Evolutionary conservation across 2,888 invertebrate species (phyloP).

Genomic region (Aricia artaxerxes): DNA sequence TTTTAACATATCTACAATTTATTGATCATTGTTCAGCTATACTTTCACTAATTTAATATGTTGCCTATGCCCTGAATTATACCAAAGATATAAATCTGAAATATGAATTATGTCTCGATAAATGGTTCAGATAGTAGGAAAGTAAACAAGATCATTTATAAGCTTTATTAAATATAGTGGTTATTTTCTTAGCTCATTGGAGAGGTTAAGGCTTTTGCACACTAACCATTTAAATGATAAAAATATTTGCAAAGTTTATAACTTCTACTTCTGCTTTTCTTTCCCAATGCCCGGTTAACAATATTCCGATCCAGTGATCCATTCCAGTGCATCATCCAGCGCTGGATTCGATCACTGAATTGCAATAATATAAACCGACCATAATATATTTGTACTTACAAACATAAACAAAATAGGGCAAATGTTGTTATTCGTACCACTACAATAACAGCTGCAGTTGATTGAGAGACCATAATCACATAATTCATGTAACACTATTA

Average conservation of each 20-base stretch:
- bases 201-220: background rate
- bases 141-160: constrained; percentile 13
- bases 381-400: too few relatives aligned
- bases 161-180: background rate
- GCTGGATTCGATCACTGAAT: too few relatives aligned
- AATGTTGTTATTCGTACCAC: too few relatives aligned
- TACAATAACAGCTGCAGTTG: too few relatives aligned
- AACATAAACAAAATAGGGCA: too few relatives aligned
- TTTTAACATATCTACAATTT: constrained; percentile 1
- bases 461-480: background rate
- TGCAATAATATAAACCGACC: too few relatives aligned
- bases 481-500: too few relatives aligned
- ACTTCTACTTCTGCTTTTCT: too few relatives aligned
- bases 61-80: background rate
- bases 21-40: background rate
- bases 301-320: too few relatives aligned
- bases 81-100: constrained; percentile 11
- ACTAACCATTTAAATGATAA: background rate
- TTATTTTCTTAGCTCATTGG: background rate
- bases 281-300: too few relatives aligned
- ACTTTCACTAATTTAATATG: constrained; percentile 9
- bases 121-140: constrained; percentile 8
- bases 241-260: background rate
- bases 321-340: too few relatives aligned
- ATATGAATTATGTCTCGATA: constrained; percentile 7